Percentiles rank a stretch among this genome's conserved stretches.
Evolutionary conservation across 2,113 vertebrate species (phyloP).

Genomic region (Seriola quinqueradiata): DNA sequence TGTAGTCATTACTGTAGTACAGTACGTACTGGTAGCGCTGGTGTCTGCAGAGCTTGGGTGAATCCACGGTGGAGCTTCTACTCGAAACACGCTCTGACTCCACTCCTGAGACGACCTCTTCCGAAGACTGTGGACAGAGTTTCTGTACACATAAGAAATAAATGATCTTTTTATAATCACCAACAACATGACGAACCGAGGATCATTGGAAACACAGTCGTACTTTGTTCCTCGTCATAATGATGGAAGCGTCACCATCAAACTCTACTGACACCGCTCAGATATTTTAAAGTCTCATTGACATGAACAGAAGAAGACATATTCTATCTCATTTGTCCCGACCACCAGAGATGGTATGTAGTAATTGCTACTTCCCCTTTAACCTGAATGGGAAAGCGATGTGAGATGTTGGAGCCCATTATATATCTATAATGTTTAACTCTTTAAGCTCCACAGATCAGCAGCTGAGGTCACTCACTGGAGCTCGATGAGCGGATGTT

Average conservation of each 20-base stretch:
- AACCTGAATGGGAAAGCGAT: too few species aligned
- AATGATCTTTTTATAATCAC: not conserved
- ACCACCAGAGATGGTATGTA: too few species aligned
- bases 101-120: conserved; percentile 82
- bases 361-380: too few species aligned
- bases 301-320: too few species aligned
- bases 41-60: not conserved
- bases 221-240: too few species aligned
- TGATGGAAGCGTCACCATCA: too few species aligned
- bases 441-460: not conserved
- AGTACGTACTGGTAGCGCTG: conserved; percentile 1
- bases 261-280: too few species aligned
- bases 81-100: conserved; percentile 76
- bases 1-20: not conserved
- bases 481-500: conserved; percentile 95
- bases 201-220: conserved; percentile 5
- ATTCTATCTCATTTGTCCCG: too few species aligned
- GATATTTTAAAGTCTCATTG: too few species aligned
- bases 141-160: conserved; percentile 79
- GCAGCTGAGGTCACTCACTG: conserved; percentile 88
- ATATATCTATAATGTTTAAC: too few species aligned
- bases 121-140: conserved; percentile 89
- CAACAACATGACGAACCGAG: not conserved
- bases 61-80: conserved; percentile 44
- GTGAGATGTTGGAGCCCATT: too few species aligned